These are phyloP conservation scores for Catharus ustulatus DNA, from an alignment of 2,797 vertebrate genomes.

Conservation along the genomic window DNA sequence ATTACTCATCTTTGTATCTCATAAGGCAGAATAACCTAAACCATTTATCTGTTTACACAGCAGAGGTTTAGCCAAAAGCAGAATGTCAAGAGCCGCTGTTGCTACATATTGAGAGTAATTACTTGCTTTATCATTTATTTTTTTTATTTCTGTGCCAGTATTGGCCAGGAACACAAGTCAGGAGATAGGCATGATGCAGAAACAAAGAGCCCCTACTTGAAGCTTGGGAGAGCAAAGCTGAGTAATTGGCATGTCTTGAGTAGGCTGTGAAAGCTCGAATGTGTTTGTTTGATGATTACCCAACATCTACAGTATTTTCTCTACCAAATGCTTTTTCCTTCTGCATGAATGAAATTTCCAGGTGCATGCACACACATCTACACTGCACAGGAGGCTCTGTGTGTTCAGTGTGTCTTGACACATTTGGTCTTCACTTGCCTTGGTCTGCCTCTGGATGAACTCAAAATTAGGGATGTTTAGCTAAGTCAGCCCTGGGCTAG, in stretches of 20 bases:
- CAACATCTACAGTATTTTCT: constrained; percentile 11
- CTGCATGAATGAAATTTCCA: constrained; percentile 23
- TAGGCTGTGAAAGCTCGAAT: background rate
- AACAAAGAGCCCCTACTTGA: background rate
- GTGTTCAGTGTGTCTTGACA: background rate
- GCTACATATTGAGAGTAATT: constrained; percentile 11
- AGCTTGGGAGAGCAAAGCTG: background rate
- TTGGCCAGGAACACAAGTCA: background rate
- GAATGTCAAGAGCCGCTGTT: constrained; percentile 20
- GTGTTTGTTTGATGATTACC: constrained; percentile 30
- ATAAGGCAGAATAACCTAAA: constrained; percentile 6
- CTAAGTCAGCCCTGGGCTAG: background rate
- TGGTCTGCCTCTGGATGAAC: background rate
- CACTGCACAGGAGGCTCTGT: background rate
- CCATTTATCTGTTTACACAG: constrained; percentile 38
- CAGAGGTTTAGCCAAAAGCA: background rate
- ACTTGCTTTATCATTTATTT: constrained; percentile 2
- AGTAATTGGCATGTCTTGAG: background rate
- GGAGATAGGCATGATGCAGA: background rate
- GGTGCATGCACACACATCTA: background rate
- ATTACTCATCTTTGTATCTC: constrained; percentile 58
- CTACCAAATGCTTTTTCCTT: background rate
- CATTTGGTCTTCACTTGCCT: background rate
- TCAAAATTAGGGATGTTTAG: background rate
- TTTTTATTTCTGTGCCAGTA: background rate